These are phyloP conservation scores for Notothenia rossii DNA, from an alignment of 2,113 vertebrate species.

Conservation along the genomic window DNA sequence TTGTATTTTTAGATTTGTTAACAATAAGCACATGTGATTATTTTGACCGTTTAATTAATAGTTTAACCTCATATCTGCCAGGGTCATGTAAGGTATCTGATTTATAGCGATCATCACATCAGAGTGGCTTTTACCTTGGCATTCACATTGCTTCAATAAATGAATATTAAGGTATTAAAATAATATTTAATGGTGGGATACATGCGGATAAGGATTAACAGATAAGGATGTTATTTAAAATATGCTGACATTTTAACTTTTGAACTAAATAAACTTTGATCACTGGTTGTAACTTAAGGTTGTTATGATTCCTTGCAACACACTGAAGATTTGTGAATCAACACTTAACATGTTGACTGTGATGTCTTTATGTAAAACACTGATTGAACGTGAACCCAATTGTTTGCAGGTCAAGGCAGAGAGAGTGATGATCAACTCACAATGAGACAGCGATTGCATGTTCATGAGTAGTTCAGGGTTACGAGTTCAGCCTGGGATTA, in stretches of 20 bases:
- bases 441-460: neutral
- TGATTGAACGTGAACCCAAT: neutral
- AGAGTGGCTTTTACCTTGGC: neutral
- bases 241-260: slow-evolving; percentile 21
- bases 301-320: neutral
- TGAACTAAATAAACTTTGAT: neutral
- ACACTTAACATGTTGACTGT: neutral
- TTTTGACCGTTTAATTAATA: no score
- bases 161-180: slow-evolving; percentile 1
- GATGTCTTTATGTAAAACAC: neutral
- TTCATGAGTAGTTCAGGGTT: slow-evolving; percentile 6
- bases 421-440: slow-evolving; percentile 6
- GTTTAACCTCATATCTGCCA: neutral
- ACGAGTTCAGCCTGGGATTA: neutral
- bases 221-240: slow-evolving; percentile 28
- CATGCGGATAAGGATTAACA: neutral
- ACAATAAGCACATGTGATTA: neutral
- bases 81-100: neutral
- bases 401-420: slow-evolving; percentile 6
- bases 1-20: neutral
- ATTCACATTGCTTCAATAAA: neutral
- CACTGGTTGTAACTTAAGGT: no score
- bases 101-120: neutral
- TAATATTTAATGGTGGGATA: neutral
- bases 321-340: neutral